Evolutionary conservation across 1,140 invertebrate genomes (phyloP).

Genomic region (Neodiprion pinetum): DNA sequence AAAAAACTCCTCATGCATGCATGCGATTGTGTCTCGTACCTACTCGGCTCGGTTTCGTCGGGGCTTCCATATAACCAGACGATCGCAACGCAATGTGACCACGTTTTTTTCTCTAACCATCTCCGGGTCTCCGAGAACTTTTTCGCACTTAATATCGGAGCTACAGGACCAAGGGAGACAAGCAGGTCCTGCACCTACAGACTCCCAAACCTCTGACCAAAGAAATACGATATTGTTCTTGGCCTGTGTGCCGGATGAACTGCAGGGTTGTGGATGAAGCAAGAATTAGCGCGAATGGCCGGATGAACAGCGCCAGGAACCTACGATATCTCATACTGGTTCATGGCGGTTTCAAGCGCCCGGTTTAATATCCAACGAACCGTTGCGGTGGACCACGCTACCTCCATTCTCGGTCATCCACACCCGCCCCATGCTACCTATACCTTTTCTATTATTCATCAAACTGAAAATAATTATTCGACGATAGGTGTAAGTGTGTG

Average conservation of each 20-base stretch:
- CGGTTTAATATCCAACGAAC: conserved; percentile 3
- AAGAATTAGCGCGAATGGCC: background rate
- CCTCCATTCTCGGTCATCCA: background rate
- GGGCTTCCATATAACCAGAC: background rate
- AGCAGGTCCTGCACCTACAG: background rate
- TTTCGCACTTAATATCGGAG: background rate
- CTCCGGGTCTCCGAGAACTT: background rate
- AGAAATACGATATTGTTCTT: background rate
- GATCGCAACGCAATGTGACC: background rate
- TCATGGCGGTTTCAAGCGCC: background rate
- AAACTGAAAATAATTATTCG: background rate
- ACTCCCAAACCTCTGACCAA: background rate
- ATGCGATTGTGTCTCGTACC: background rate
- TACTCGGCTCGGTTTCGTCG: background rate
- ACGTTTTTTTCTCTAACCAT: background rate
- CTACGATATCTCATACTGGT: background rate
- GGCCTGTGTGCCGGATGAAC: no score
- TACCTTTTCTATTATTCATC: background rate
- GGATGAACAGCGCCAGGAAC: background rate
- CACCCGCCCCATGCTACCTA: background rate
- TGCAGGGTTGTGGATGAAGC: background rate
- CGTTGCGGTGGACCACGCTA: conserved; percentile 6
- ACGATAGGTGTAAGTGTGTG: background rate
- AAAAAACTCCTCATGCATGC: background rate
- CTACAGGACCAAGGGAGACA: no score